Percentiles rank a stretch among this genome's conserved stretches.
phyloP scores from a whole-genome alignment of 2,113 vertebrate species.

The Sigmodon hispidus region DNA sequence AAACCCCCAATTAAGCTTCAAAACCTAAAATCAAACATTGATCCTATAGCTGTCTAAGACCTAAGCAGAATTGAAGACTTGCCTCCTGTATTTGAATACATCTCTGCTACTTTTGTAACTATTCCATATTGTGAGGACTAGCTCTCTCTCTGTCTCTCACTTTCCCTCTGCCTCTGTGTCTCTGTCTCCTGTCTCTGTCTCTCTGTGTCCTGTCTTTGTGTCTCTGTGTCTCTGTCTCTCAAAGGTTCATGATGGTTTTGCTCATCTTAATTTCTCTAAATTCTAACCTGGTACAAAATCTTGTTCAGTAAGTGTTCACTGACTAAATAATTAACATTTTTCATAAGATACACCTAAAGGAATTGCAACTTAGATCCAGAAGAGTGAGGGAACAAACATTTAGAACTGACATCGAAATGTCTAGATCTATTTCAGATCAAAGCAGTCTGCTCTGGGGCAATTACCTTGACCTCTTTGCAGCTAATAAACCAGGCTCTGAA shows the following conservation, averaged over 20 bases:
- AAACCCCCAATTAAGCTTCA: background rate
- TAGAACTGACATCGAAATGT: slow-evolving; percentile 8
- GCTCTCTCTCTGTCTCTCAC: background rate
- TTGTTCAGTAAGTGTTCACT: background rate
- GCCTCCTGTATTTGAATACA: background rate
- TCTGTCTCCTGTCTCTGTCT: background rate
- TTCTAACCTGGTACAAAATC: background rate
- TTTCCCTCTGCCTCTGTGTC: background rate
- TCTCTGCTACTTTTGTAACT: background rate
- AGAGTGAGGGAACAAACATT: background rate
- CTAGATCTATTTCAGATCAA: slow-evolving; percentile 53
- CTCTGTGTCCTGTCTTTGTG: background rate
- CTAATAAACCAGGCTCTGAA: slow-evolving; percentile 42
- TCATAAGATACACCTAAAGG: background rate
- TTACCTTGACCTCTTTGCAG: slow-evolving; percentile 17
- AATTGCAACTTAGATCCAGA: background rate
- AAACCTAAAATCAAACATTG: background rate
- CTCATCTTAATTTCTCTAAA: background rate
- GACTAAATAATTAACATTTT: slow-evolving; percentile 6
- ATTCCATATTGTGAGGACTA: background rate
- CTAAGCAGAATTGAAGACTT: background rate
- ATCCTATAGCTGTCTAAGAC: background rate
- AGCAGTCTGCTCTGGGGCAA: slow-evolving; percentile 52
- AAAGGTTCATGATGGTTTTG: background rate
- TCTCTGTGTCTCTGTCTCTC: background rate